Base-by-base conservation (phyloP, 2,888 invertebrate genomes). In the Sarcophaga variegata region DNA sequence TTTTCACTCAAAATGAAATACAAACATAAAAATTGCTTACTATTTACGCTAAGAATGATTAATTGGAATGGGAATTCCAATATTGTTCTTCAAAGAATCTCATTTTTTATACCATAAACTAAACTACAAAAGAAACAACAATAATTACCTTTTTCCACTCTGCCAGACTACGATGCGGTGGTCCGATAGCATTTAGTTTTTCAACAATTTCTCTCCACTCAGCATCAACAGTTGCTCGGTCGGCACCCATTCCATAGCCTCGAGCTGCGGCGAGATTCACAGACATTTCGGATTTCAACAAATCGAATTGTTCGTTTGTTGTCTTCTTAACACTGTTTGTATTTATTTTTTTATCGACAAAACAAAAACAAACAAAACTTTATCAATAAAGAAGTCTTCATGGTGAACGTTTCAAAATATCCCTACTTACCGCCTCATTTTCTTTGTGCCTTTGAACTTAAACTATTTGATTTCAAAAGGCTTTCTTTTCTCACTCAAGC, bases 121-220 rank as follows among this genome's bases (percentile, higher is more conserved):
- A 6, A 37, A 6, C 37, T 37, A 8, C 2, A 37, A 37, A 37
- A 37, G 6, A 37, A 37, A 37, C 37, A 37, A 37, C 8, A 37
- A 37, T 10, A 8, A 37, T 37, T 87, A 87, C 87, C 87, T 87
- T 87, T 62, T 87, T 87, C 87, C 87, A 87, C 22, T 87, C 87
- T 12, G 87, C 64, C 75, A 87, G 63, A 0, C 84, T 81, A 25
- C 81, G 59, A 66, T 87, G 77, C 11, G 87, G 87, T n/a, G 87
- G 87, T 63, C 87, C 87, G 14, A 87, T n/a, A 4, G 78, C 87
- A 79, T 87, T 84, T 49, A 87, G 25, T 49, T 87, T 87, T 22
- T 81, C 84, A 25, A 87, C 77, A 84, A 87, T 84, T 45, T 84
- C 83, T 20, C 78, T 87, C 87, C 87, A 87, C 22, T 87, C 84